Base-by-base conservation (phyloP, 1,140 invertebrate species). In the Drosophila virilis region DNA sequence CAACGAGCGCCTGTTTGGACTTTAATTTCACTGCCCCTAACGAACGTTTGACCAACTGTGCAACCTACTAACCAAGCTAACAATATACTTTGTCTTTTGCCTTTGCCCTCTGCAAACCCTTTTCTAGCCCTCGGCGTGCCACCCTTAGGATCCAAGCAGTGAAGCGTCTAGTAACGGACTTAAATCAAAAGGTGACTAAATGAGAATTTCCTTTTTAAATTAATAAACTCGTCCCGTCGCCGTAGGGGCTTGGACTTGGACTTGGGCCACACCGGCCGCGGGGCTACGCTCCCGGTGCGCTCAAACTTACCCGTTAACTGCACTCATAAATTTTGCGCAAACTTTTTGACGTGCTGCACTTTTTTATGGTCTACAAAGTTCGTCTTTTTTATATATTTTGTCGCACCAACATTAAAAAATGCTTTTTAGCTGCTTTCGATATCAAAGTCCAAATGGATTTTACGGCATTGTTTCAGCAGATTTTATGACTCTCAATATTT, bases 111-210 rank as follows among this genome's bases (percentile, higher is more conserved):
- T 33, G 50, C 35, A 3, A 17, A 45, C 6, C 38, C 33, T 12
- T 8, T 54, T 46, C 10, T 32, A 32, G 8, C 37, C 13, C 43
- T 22, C 7, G 13, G 17, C 28, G 28, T 17, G 6, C 37, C 5
- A 38, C 28, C 54, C 50, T 48, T 70, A 42, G 57, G 57, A 32
- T 15, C 42, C 37, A 42, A 38, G 46, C 13, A 46, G 51, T 17
- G 28, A 32, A 65, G 38, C 59, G 58, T 48, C 82, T 69, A 46
- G 72, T 60, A 59, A 35, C 37, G 58, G 64, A 70, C 78, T 84
- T 90, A 90, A 90, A 90, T 90, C 86, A 90, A 90, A 90, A 90
- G 88, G 89, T 91, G 83, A 91, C 80, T 91, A 91, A 91, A 91
- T 81, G 83, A 79, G 80, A 91, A 91, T 91, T 91, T 91, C 84